A percentile compares a stretch with the other conserved stretches of the same genome.
phyloP scores from a whole-genome alignment of 2,797 vertebrate genomes.

The Platalea minor region DNA sequence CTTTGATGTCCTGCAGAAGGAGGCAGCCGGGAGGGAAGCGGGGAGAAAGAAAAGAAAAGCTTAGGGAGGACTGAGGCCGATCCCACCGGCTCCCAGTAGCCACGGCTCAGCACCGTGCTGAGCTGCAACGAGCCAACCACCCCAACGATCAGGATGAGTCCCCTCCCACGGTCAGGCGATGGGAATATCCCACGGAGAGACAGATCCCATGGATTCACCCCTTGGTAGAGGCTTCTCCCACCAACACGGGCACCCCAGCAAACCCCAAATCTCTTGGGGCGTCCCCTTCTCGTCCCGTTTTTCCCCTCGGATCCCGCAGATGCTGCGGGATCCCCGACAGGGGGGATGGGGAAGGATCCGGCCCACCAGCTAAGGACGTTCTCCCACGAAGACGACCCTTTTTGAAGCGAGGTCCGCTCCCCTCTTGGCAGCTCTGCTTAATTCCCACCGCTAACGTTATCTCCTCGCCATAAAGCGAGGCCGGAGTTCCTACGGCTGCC shows the following conservation, averaged over 20 bases:
- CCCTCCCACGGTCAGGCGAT: not conserved
- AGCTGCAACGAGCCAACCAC: not conserved
- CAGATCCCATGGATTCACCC: not conserved
- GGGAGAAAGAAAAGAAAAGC: not conserved
- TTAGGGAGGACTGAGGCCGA: not conserved
- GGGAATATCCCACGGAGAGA: not conserved
- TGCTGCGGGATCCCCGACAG: not conserved
- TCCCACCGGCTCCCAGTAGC: not conserved
- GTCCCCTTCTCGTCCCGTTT: not conserved
- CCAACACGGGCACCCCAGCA: no score
- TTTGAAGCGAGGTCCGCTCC: not conserved
- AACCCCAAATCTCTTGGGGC: not conserved
- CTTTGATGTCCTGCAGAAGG: conserved; percentile 75
- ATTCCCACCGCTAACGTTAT: no score
- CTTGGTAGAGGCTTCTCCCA: not conserved
- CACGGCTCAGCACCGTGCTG: not conserved
- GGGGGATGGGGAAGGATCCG: not conserved
- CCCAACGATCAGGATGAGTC: not conserved
- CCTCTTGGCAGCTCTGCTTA: not conserved
- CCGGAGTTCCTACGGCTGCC: not conserved
- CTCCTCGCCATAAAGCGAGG: not conserved
- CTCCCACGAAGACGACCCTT: no score
- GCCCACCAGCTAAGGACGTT: accelerated
- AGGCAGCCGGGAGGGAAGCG: not conserved
- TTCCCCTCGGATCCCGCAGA: not conserved